These are phyloP conservation scores for Tenthredo scrophulariae DNA, from an alignment of 2,888 invertebrate species.

Conservation along the genomic window DNA sequence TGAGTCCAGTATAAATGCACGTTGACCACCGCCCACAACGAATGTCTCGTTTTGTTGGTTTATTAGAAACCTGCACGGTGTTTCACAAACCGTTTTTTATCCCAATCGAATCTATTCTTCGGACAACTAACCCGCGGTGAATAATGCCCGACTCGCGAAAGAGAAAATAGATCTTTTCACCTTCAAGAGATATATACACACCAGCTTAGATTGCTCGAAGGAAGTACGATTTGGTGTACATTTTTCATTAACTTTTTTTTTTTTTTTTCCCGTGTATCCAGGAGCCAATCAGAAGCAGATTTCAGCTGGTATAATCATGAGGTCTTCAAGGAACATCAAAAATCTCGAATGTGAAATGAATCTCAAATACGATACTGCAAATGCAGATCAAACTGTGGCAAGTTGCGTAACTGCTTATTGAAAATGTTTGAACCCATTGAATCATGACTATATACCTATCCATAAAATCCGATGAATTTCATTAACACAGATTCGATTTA, in stretches of 20 bases:
- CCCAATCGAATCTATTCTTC: constrained; percentile 45
- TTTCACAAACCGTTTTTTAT: constrained; percentile 49
- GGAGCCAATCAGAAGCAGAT: neutral
- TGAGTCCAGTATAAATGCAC: neutral
- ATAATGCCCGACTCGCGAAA: constrained; percentile 41
- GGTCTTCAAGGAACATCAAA: neutral
- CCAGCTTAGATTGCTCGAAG: neutral
- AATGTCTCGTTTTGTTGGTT: constrained; percentile 37
- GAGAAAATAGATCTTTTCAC: constrained; percentile 50
- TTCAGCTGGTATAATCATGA: neutral
- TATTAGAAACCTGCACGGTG: constrained; percentile 51
- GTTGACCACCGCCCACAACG: constrained; percentile 27
- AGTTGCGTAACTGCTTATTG: neutral
- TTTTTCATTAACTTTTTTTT: neutral
- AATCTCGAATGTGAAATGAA: neutral
- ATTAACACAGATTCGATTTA: constrained; percentile 21
- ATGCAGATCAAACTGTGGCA: neutral
- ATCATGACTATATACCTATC: neutral
- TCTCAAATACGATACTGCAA: neutral
- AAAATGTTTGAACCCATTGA: neutral
- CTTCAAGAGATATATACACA: constrained; percentile 14
- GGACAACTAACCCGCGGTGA: constrained; percentile 18
- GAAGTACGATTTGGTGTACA: neutral
- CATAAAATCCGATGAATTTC: constrained; percentile 2
- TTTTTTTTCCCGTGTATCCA: neutral